A percentile compares a stretch with the other conserved stretches of the same genome.
These are phyloP conservation scores for Adelphocoris suturalis DNA, from an alignment of 2,888 invertebrate species.

Conservation along the genomic window DNA sequence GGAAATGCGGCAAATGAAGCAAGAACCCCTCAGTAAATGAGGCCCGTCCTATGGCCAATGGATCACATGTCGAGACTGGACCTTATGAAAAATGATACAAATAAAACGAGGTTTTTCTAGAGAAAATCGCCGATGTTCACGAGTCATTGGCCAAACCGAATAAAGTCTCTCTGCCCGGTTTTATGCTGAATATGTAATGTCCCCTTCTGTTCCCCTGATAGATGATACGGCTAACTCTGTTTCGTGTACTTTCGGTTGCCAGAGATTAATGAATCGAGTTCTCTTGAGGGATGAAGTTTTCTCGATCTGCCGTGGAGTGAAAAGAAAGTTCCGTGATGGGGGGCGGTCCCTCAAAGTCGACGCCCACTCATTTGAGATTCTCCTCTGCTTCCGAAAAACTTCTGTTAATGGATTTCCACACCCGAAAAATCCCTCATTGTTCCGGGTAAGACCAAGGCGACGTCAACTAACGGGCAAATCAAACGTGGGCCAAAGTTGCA, in stretches of 20 bases:
- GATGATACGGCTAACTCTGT: constrained; percentile 64
- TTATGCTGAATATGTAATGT: constrained; percentile 61
- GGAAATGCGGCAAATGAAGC: constrained; percentile 36
- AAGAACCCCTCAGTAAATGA: background rate
- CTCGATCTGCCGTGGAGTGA: background rate
- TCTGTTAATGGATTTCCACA: constrained; percentile 48
- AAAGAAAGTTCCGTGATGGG: constrained; percentile 1
- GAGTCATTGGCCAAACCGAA: constrained; percentile 67
- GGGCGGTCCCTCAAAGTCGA: background rate
- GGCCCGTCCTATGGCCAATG: background rate
- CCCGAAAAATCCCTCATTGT: constrained; percentile 49
- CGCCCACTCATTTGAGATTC: constrained; percentile 58
- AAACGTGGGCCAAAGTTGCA: too few species aligned
- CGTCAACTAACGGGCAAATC: background rate
- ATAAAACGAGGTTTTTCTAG: constrained; percentile 52
- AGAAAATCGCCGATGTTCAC: constrained; percentile 64
- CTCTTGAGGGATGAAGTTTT: constrained; percentile 46
- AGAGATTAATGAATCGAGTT: constrained; percentile 41
- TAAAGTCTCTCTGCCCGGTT: constrained; percentile 3
- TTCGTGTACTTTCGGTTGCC: constrained; percentile 36
- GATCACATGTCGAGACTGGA: background rate
- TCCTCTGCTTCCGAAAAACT: constrained; percentile 30
- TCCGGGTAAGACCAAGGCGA: background rate
- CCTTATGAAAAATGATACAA: constrained; percentile 57
- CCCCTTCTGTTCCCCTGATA: constrained; percentile 23